Evolutionary conservation across 2,888 invertebrate genomes (phyloP).

Genomic region (Meteorus cinctellus): DNA sequence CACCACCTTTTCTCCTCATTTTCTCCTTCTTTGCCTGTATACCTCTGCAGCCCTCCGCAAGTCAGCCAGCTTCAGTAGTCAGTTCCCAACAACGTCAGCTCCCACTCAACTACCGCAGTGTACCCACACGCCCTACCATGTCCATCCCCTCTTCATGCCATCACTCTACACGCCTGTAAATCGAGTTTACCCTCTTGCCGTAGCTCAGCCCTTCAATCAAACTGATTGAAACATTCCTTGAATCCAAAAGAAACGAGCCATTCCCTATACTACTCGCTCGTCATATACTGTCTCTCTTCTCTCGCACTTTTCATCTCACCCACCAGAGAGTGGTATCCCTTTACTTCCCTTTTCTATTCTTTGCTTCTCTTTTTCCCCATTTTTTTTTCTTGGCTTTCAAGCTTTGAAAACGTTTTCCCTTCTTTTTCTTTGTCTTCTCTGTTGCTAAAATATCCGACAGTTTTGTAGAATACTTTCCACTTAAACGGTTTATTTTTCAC

Average conservation of each 20-base stretch:
- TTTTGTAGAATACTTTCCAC: conserved; percentile 37
- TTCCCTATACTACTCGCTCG: conserved; percentile 51
- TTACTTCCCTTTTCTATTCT: conserved; percentile 36
- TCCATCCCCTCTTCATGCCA: conserved; percentile 43
- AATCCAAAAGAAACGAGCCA: conserved; percentile 74
- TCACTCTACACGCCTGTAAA: conserved; percentile 69
- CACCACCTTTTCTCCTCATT: conserved; percentile 37
- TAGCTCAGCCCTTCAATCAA: conserved; percentile 73
- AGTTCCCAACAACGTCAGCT: conserved; percentile 50
- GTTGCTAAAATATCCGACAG: neutral
- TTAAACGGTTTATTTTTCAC: conserved; percentile 36
- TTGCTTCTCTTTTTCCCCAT: conserved; percentile 33
- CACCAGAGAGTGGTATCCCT: conserved; percentile 18
- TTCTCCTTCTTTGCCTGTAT: conserved; percentile 41
- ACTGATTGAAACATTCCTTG: conserved; percentile 74
- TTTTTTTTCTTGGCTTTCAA: conserved; percentile 33
- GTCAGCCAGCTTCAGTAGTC: conserved; percentile 45
- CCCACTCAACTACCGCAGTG: conserved; percentile 52
- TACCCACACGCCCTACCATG: conserved; percentile 43
- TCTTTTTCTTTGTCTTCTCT: conserved; percentile 22
- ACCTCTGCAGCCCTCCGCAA: conserved; percentile 39
- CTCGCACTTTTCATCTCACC: conserved; percentile 43
- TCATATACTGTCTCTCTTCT: conserved; percentile 39
- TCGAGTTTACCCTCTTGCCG: conserved; percentile 74
- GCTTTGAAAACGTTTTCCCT: conserved; percentile 38